phyloP scores from a whole-genome alignment of 1,140 invertebrate species.

The Eriocheir sinensis region DNA sequence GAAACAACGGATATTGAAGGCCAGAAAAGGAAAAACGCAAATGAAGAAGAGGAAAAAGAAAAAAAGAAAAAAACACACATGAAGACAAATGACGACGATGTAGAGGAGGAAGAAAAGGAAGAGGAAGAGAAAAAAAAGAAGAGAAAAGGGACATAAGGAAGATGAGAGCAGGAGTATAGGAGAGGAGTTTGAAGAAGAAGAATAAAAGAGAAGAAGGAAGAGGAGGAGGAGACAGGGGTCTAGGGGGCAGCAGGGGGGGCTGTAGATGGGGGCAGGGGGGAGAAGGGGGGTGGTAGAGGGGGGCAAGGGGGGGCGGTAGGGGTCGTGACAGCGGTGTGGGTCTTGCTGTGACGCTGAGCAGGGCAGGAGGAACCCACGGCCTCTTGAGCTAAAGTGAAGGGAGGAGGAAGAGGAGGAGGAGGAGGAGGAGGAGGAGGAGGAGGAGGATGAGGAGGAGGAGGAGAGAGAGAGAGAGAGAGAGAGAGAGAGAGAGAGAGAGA shows the following conservation, averaged over 20 bases:
- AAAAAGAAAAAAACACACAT: no score
- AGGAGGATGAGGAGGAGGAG: neutral
- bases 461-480: neutral
- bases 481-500: neutral
- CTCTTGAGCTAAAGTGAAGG: neutral
- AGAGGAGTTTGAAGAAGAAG: no score
- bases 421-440: neutral
- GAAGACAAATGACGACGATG: no score
- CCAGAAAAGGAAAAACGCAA: no score
- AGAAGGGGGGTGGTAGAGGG: neutral
- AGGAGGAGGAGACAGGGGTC: no score
- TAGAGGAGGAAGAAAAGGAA: neutral
- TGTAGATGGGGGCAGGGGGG: neutral
- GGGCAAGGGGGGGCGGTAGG: slow-evolving; percentile 5
- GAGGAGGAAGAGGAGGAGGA: neutral
- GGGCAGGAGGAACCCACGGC: neutral
- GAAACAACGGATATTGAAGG: no score
- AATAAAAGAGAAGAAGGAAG: no score
- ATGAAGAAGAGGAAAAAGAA: no score
- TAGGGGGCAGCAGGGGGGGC: no score
- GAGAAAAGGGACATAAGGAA: no score
- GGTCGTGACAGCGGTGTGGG: neutral
- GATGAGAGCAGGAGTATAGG: no score
- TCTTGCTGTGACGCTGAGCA: neutral
- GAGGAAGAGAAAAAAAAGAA: neutral